phyloP scores from a whole-genome alignment of 2,888 invertebrate species.

The Pelosia muscerda region DNA sequence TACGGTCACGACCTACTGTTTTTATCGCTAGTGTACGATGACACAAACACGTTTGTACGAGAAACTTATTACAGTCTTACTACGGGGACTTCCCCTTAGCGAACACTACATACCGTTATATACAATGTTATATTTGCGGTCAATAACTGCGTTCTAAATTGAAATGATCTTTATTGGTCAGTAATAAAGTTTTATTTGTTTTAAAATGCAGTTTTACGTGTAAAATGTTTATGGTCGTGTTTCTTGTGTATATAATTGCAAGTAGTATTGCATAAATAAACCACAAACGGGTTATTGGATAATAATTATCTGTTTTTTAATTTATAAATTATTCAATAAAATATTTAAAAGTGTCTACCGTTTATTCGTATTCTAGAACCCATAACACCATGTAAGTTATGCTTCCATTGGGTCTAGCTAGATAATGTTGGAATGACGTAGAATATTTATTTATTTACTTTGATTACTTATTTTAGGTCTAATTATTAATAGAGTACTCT shows the following conservation, averaged over 20 bases:
- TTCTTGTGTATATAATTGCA: slow-evolving; percentile 6
- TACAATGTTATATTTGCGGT: not conserved
- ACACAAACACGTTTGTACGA: slow-evolving; percentile 2
- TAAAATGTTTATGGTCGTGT: not conserved
- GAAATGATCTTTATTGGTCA: not conserved
- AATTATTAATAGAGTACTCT: too few relatives aligned
- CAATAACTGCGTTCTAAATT: not conserved
- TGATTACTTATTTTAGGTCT: too few relatives aligned
- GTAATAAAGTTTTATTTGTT: not conserved
- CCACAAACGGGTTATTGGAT: not conserved
- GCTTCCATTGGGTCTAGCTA: too few relatives aligned
- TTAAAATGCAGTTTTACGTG: not conserved
- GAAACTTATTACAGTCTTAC: not conserved
- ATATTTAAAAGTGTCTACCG: too few relatives aligned
- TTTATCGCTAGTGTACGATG: not conserved
- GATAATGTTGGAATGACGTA: too few relatives aligned
- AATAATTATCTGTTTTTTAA: not conserved
- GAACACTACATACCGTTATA: slow-evolving; percentile 2
- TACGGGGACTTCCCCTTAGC: not conserved
- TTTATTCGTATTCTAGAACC: too few relatives aligned
- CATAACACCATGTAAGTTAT: too few relatives aligned
- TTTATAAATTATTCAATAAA: slow-evolving; percentile 9
- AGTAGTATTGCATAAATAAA: too few relatives aligned
- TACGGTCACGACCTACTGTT: not conserved
- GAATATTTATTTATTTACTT: too few relatives aligned